These are phyloP conservation scores for Myotis vivesi DNA, from an alignment of 2,797 vertebrate genomes.

Conservation along the genomic window DNA sequence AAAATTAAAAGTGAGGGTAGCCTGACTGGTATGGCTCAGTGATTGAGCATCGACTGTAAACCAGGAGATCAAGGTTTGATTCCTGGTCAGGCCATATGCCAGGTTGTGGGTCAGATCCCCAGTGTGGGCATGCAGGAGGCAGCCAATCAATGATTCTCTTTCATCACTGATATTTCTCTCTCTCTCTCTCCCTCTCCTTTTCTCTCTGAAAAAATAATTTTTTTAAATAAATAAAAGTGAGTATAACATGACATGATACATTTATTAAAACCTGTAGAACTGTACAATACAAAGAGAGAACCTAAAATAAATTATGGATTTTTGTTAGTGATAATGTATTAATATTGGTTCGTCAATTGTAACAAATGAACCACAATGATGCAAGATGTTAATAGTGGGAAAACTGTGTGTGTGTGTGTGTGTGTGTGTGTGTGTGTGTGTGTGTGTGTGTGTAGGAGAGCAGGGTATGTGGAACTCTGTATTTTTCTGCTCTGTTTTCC, in stretches of 20 bases:
- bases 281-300: not conserved
- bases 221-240: not conserved
- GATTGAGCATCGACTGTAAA: too few relatives aligned
- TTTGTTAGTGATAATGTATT: constrained; percentile 1
- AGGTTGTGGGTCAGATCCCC: too few relatives aligned
- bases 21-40: not conserved
- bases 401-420: not conserved
- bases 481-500: not conserved
- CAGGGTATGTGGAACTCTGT: not conserved
- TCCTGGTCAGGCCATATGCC: too few relatives aligned
- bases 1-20: constrained; percentile 26
- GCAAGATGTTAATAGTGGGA: not conserved
- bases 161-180: too few relatives aligned
- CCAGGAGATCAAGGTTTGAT: too few relatives aligned
- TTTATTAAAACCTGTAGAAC: not conserved
- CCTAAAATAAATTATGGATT: not conserved
- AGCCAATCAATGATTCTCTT: too few relatives aligned
- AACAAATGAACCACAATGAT: not conserved
- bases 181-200: too few relatives aligned
- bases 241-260: not conserved
- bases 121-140: too few relatives aligned
- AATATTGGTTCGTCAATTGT: not conserved
- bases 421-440: too few relatives aligned
- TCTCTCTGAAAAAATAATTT: too few relatives aligned
- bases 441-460: not conserved